A percentile compares a stretch with the other conserved stretches of the same genome.
These are phyloP conservation scores for Thecophora atra DNA, from an alignment of 2,888 invertebrate genomes.

Conservation along the genomic window DNA sequence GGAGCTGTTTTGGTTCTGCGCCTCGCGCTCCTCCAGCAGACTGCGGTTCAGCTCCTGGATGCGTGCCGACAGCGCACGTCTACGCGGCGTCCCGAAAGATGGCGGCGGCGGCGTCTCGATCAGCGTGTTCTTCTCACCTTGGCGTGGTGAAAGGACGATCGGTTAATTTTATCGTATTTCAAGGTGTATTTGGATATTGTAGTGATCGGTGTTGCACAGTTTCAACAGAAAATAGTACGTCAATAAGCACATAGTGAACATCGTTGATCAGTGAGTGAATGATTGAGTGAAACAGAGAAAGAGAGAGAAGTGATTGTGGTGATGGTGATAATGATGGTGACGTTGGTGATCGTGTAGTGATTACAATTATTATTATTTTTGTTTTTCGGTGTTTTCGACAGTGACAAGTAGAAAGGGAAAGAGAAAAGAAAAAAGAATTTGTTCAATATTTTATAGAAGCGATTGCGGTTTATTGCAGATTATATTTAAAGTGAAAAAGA, in stretches of 20 bases:
- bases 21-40: conserved; percentile 63
- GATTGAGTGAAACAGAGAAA: not conserved
- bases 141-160: conserved; percentile 61
- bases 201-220: conserved; percentile 23
- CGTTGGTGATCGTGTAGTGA: conserved; percentile 30
- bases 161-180: not conserved
- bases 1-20: conserved; percentile 63
- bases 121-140: conserved; percentile 84
- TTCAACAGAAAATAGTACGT: not conserved
- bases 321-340: conserved; percentile 26
- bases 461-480: conserved; percentile 16
- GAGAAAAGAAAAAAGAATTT: conserved; percentile 59
- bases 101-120: conserved; percentile 74
- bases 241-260: conserved; percentile 10
- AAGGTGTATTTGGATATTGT: not conserved
- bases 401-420: conserved; percentile 55
- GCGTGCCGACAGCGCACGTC: conserved; percentile 65
- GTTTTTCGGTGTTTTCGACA: conserved; percentile 38
- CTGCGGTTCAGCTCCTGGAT: conserved; percentile 66
- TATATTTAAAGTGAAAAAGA: conserved; percentile 24
- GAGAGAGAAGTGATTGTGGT: not conserved
- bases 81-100: conserved; percentile 64
- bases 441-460: conserved; percentile 42
- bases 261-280: not conserved
- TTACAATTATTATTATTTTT: conserved; percentile 36